These are phyloP conservation scores for Montipora efflorescens DNA, from an alignment of 64 coral and sea anemone species.

Conservation along the genomic window DNA sequence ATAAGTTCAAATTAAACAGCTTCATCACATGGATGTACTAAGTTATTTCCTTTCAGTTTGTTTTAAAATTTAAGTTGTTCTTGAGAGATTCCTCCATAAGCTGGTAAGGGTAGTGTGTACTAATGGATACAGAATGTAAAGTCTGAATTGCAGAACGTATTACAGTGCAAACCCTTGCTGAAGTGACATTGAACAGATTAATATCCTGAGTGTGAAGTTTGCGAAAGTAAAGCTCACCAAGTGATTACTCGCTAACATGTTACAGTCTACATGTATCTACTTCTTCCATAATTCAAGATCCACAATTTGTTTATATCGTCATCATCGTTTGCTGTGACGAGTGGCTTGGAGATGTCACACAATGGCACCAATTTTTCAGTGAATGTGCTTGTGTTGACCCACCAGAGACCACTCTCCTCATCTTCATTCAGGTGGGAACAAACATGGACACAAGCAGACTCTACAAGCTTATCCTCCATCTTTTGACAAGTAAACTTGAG, in stretches of 20 bases:
- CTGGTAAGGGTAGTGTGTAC: background rate
- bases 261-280: slow-evolving; percentile 1
- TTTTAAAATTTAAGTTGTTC: background rate
- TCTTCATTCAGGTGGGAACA: slow-evolving; percentile 12
- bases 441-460: slow-evolving; percentile 17
- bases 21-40: background rate
- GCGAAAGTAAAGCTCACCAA: slow-evolving; percentile 10
- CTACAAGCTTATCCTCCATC: background rate
- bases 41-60: background rate
- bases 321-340: background rate
- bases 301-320: slow-evolving; percentile 16
- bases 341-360: slow-evolving; percentile 4
- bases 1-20: slow-evolving; percentile 13
- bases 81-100: slow-evolving; percentile 17
- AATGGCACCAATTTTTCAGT: slow-evolving; percentile 18
- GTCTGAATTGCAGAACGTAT: background rate
- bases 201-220: slow-evolving; percentile 6
- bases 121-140: too few relatives aligned
- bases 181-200: slow-evolving; percentile 14
- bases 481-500: slow-evolving; percentile 22
- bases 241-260: background rate
- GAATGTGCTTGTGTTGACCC: slow-evolving; percentile 18
- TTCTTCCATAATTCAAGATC: slow-evolving; percentile 18
- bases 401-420: slow-evolving; percentile 16
- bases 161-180: slow-evolving; percentile 14